phyloP scores from a whole-genome alignment of 2,113 vertebrate species.

The Plectropomus leopardus region DNA sequence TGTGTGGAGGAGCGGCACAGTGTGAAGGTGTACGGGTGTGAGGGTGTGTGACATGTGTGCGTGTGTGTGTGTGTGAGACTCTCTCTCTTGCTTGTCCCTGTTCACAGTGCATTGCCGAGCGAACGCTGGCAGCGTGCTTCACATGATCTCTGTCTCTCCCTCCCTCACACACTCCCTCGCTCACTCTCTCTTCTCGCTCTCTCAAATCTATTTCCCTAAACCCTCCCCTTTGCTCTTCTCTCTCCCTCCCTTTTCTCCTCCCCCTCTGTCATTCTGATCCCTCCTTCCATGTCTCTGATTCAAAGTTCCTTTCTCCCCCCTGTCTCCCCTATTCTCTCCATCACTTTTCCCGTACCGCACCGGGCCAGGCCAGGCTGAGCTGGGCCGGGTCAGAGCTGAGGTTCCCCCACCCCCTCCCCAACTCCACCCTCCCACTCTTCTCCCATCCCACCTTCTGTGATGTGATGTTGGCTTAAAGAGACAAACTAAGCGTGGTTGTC shows the following conservation, averaged over 20 bases:
- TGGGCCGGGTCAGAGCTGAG: background rate
- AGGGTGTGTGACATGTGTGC: conserved; percentile 62
- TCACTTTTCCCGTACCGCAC: background rate
- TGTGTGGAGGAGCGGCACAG: conserved; percentile 25
- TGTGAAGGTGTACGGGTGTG: conserved; percentile 49
- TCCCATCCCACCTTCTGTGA: conserved; percentile 15
- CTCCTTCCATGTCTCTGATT: conserved; percentile 39
- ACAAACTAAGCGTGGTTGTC: conserved; percentile 56
- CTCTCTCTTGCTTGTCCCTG: conserved; percentile 61
- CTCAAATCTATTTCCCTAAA: conserved; percentile 66
- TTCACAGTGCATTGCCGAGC: conserved; percentile 78
- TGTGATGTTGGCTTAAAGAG: conserved; percentile 69
- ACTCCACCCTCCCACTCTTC: background rate
- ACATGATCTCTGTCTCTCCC: conserved; percentile 49
- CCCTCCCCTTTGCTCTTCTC: conserved; percentile 65
- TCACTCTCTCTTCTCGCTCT: background rate
- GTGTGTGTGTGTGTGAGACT: conserved; percentile 57
- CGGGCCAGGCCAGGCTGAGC: background rate
- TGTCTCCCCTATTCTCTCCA: background rate
- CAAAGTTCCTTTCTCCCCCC: conserved; percentile 6
- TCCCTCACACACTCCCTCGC: conserved; percentile 11
- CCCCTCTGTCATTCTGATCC: conserved; percentile 57
- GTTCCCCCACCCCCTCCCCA: background rate
- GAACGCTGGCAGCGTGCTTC: conserved; percentile 75
- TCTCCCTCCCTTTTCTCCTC: conserved; percentile 60